Evolutionary conservation across 2,888 invertebrate genomes (phyloP), one percentile per base, ranked within the genome.

Genomic region (Xestia rhomboidea): DNA sequence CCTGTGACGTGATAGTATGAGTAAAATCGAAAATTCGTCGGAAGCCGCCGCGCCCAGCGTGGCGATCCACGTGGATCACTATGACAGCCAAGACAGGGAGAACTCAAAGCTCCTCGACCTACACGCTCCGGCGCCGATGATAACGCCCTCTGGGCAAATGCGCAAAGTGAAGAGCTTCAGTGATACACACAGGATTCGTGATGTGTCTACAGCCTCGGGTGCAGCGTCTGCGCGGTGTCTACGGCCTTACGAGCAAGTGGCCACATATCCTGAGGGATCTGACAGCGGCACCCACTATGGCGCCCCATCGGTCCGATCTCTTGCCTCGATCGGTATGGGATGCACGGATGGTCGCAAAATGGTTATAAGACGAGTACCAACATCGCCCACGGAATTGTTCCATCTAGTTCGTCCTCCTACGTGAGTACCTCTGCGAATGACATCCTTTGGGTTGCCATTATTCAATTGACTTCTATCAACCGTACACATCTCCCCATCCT

Each of bases 261-360:
- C 96, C 85, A 90, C 93, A 82, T 94, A 94, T 89, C 96, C 97
- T 51, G 97, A 97, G 81, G 97, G 97, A 90, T 97, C 97, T 76
- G 98, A 98, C 86, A 96, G 96, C 83, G 97, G 97, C 85, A 95
- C 96, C 63, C 96, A 97, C 83, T 98, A 98, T 95, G 94, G 94
- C 82, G 98, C 98, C 68, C 97, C 98, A 51, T 98, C 98, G 51
- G 97, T 98, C 84, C 97, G 98, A 84, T 98, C 98, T 68, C 97
- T 98, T 89, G 98, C 98, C 76, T 98, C 98, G 71, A 98, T 98
- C 88, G 98, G 98, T 71, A 98, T 99, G 97, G 99, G 99, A 51
- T 98, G 98, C 83, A 98, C 98, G 63, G 98, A 99, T 95, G 99
- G 99, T 68, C 97, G 98, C 89, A 98, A 98, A 96, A 97, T 99